These are phyloP conservation scores for Nasua narica DNA, from an alignment of 2,797 vertebrate species.

Conservation along the genomic window DNA sequence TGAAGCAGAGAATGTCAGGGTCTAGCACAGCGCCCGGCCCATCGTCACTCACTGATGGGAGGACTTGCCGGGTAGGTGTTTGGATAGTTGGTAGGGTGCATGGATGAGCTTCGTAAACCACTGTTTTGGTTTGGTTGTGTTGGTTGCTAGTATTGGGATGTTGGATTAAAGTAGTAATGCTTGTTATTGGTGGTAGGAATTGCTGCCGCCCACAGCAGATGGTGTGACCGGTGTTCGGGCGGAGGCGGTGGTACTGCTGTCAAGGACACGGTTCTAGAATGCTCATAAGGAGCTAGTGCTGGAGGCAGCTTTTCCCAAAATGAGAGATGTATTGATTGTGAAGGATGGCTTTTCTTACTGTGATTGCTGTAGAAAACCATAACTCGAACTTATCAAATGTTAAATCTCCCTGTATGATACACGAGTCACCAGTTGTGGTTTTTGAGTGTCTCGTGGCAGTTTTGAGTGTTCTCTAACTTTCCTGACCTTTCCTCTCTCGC, in stretches of 20 bases:
- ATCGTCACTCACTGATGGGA: neutral
- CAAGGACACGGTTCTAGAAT: neutral
- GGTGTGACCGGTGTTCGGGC: constrained; percentile 34
- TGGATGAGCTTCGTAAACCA: neutral
- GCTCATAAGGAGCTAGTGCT: neutral
- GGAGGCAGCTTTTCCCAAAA: constrained; percentile 28
- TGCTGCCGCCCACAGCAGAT: constrained; percentile 22
- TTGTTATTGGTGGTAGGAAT: neutral
- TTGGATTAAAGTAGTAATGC: neutral
- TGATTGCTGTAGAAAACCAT: neutral
- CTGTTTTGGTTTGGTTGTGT: constrained; percentile 4
- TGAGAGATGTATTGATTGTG: constrained; percentile 34
- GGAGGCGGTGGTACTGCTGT: neutral
- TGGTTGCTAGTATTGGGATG: neutral
- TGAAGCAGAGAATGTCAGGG: neutral
- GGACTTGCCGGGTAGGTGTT: neutral
- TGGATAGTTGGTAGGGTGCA: neutral
- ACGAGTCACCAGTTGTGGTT: neutral
- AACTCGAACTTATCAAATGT: neutral
- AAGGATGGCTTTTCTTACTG: neutral
- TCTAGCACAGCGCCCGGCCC: neutral
- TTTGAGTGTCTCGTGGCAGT: neutral
- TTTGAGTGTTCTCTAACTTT: neutral
- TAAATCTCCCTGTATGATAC: neutral
- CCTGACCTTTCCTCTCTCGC: neutral